These are phyloP conservation scores for Brachyhypopomus gauderio DNA, from an alignment of 2,113 vertebrate species.

Conservation along the genomic window DNA sequence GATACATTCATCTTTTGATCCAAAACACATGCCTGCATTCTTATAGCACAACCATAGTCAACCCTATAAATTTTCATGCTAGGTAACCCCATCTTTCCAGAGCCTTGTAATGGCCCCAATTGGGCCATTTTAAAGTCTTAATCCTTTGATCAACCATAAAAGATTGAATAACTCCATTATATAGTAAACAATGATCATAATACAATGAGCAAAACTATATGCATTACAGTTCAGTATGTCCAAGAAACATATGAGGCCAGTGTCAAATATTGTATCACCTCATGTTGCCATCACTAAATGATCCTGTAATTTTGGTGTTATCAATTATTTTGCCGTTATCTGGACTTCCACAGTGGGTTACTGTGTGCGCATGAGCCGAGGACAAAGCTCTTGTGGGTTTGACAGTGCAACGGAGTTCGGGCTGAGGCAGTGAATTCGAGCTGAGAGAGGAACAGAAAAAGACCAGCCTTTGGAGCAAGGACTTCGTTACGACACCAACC, in stretches of 20 bases:
- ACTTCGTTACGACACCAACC: background rate
- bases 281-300: conserved; percentile 51
- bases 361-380: conserved; percentile 56
- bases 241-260: background rate
- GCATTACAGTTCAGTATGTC: too few relatives aligned
- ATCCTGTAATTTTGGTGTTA: conserved; percentile 18
- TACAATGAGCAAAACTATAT: too few relatives aligned
- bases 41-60: too few relatives aligned
- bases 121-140: too few relatives aligned
- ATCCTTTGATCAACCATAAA: background rate
- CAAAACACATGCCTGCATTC: too few relatives aligned
- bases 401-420: conserved; percentile 32
- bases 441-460: conserved; percentile 26
- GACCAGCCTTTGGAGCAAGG: background rate
- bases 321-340: background rate
- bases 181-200: background rate
- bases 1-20: too few relatives aligned
- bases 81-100: too few relatives aligned
- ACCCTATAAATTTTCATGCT: too few relatives aligned
- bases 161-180: background rate
- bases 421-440: conserved; percentile 29
- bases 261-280: background rate
- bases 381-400: conserved; percentile 30
- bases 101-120: too few relatives aligned
- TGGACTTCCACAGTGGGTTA: conserved; percentile 32